phyloP scores from a whole-genome alignment of 2,888 invertebrate species.

The Plebejus melissa region DNA sequence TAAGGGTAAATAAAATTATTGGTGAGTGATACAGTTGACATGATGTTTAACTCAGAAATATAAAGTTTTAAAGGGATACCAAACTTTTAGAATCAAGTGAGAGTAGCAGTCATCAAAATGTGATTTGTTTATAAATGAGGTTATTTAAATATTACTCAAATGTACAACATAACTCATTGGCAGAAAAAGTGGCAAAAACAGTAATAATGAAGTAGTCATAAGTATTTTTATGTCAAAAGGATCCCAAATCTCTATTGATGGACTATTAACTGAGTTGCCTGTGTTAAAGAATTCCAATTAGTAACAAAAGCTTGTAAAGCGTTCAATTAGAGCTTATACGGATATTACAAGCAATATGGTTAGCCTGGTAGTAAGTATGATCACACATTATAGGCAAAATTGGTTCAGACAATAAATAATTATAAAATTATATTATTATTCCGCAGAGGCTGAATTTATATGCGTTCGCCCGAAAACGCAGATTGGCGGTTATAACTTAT shows the following conservation, averaged over 20 bases:
- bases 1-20: too few species aligned
- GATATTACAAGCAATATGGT: constrained; percentile 23
- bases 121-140: too few species aligned
- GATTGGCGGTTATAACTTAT: too few species aligned
- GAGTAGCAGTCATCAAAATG: too few species aligned
- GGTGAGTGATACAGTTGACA: too few species aligned
- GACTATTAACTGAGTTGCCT: constrained; percentile 50
- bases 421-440: neutral
- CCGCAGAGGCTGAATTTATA: too few species aligned
- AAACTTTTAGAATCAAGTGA: too few species aligned
- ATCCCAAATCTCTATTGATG: neutral
- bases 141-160: too few species aligned
- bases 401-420: neutral
- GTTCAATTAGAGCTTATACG: constrained; percentile 4
- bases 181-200: constrained; percentile 43
- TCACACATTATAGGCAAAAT: neutral
- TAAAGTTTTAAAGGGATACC: too few species aligned
- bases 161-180: constrained; percentile 44
- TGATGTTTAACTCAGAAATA: too few species aligned
- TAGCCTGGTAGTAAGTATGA: neutral
- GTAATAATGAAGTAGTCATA: neutral
- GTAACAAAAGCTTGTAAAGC: constrained; percentile 20
- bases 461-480: too few species aligned
- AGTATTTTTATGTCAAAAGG: neutral
- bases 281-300: constrained; percentile 39